Base-by-base conservation (phyloP, 2,797 vertebrate species). In the Lagorchestes hirsutus region DNA sequence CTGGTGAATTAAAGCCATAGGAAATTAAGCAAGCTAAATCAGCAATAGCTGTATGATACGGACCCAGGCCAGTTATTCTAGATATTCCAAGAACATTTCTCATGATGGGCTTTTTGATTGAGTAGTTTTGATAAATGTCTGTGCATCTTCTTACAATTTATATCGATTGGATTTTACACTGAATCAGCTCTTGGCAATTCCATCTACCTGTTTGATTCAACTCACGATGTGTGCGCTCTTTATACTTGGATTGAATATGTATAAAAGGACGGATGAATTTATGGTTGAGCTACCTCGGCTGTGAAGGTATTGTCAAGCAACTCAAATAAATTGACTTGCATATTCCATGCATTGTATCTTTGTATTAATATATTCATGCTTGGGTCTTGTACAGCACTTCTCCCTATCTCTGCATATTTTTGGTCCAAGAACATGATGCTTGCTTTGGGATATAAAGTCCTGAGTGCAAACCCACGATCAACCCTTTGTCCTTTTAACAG, bases 1-100 rank as follows among this genome's bases (percentile, higher is more conserved):
- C 28, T 95, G 94, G 94, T 58, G 56, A 87, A 29, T 91, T 90
- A 27, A 40, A 92, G 57, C 62, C 90, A 40, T 55, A 57, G n/a
- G 9, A 94, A 92, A 95, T 94, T 82, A 67, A 90, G 94, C 82
- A 93, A 50, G 93, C 5, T 92, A 28, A 97, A 93, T 52, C 96
- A 9, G 58, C 90, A 95, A 34, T 87, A 56, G 95, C 28, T 94
- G 18, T 18, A 82, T 40, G 95, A 93, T 74, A 74, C 24, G 93
- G 55, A 31, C 54, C 54, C 12, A 87, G 10, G 90, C 5, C 91
- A n/a, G 10, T 67, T 94, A 95, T 90, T 95, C 54, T 90, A 94
- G 57, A 95, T 94, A 92, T 90, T 52, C 34, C 50, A 91, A 96
- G 50, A 58, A 90, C 18, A 92, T 97, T 93, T 95, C 92, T 94